Conservation (phyloP, 2,797 vertebrate genomes). For the Rhynchotus rufescens region DNA sequence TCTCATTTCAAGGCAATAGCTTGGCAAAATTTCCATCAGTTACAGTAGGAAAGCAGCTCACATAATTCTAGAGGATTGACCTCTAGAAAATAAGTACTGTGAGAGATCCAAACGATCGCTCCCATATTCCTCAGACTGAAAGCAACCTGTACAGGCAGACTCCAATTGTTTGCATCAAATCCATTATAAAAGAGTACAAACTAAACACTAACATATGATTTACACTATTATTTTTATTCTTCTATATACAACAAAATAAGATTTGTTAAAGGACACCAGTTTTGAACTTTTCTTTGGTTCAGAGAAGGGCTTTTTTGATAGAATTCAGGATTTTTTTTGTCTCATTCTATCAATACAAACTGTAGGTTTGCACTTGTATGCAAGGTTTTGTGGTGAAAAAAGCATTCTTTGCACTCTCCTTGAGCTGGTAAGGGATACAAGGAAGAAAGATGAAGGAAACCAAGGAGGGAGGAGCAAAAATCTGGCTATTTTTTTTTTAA, state of each 20-base stretch:
- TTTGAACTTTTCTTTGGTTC: background rate
- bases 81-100: background rate
- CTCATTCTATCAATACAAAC: background rate
- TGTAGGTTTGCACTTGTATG: background rate
- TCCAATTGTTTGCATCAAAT: background rate
- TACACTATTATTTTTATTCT: accelerated
- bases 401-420: background rate
- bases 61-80: background rate
- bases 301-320: background rate
- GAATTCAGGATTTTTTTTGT: background rate
- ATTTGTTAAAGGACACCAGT: background rate
- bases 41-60: background rate
- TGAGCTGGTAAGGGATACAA: background rate
- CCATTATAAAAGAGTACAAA: background rate
- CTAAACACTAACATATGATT: background rate
- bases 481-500: background rate
- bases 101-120: background rate
- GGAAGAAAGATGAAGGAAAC: background rate
- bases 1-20: constrained; percentile 11
- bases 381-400: background rate
- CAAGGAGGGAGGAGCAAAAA: background rate
- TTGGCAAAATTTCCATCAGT: background rate
- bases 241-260: background rate
- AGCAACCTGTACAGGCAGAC: background rate
- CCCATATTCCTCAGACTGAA: background rate